Evolutionary conservation across 2,113 vertebrate species (phyloP), one percentile per base, ranked within the genome.

Genomic region (Mus musculus): DNA sequence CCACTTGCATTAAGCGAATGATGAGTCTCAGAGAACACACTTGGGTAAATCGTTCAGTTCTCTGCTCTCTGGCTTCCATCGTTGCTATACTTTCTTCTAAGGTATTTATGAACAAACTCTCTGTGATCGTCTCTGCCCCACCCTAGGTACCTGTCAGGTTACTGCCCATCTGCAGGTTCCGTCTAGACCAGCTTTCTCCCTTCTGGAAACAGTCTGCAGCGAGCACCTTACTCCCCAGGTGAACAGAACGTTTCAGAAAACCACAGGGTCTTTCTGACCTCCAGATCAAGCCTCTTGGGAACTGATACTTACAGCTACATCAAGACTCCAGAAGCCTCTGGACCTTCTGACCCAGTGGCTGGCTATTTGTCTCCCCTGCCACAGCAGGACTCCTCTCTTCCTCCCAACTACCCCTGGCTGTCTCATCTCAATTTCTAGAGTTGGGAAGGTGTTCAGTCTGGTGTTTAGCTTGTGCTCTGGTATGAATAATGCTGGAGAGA

Each of bases 1-100:
- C 89, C 76, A 85, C 84, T 89, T 97, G 80, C 76, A 59, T 81
- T 85, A 88, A 95, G 87, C 69, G 72, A 71, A 61, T 39, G 77
- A 20, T 89, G 59, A 75, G 52, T 54, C n/a, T 84, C 59, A 78
- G 39, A 77, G 61, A 96, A 42, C 46, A 67, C 88, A 90, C 73
- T 84, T 75, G 39, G 90, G 71, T 89, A 69, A 95, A 75, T 71
- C 33, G 61, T 69, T 86, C 39, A 92, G 52, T 33, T 75, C n/a
- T 19, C 88, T 90, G 36, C 3, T 89, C 30, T 56, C 24, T 84
- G 73, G 76, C 26, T 96, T 95, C 54, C 36, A 46, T 42, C 65
- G 19, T 92, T 76, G 8, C 17, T 36, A 36, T 85, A 75, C 81
- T 81, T 36, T 36, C 67, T 36, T 90, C 67, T 69, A 69, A 75